Evolutionary conservation across 2,797 vertebrate species (phyloP).

Genomic region (Periophthalmus magnuspinnatus): DNA sequence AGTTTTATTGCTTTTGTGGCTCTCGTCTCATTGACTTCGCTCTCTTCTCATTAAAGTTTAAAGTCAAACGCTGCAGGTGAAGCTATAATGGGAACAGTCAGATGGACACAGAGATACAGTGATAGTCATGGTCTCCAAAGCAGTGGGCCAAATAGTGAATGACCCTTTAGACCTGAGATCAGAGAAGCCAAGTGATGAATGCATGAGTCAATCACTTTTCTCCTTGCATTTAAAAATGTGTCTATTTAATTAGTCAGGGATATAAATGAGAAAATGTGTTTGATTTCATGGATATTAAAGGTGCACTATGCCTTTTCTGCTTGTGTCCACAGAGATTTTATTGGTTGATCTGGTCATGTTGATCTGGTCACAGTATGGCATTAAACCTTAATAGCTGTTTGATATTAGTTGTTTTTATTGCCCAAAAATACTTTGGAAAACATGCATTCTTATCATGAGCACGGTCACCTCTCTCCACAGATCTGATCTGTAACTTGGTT

Average conservation of each 20-base stretch:
- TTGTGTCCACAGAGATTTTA: not conserved
- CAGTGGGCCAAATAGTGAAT: not conserved
- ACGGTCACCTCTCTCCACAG: too few relatives aligned
- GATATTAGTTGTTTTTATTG: too few relatives aligned
- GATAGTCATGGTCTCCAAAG: not conserved
- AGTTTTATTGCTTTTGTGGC: constrained; percentile 10
- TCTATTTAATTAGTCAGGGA: not conserved
- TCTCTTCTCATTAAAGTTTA: constrained; percentile 4
- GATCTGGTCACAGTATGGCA: too few relatives aligned
- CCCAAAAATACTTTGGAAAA: too few relatives aligned
- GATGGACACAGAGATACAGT: not conserved
- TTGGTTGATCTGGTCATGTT: too few relatives aligned
- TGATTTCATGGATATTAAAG: too few relatives aligned
- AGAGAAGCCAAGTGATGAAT: not conserved
- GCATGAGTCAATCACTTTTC: not conserved
- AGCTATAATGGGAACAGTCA: not conserved
- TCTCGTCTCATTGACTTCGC: not conserved
- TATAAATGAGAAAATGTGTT: not conserved
- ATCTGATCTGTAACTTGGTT: too few relatives aligned
- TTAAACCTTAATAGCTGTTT: too few relatives aligned
- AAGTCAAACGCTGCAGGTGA: not conserved
- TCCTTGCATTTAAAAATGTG: not conserved
- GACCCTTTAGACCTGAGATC: not conserved
- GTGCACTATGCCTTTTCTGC: too few relatives aligned
- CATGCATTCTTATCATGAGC: too few relatives aligned